A percentile compares a stretch with the other conserved stretches of the same genome.
phyloP scores from a whole-genome alignment of 2,888 invertebrate species.

The Scaptomyza flava region DNA sequence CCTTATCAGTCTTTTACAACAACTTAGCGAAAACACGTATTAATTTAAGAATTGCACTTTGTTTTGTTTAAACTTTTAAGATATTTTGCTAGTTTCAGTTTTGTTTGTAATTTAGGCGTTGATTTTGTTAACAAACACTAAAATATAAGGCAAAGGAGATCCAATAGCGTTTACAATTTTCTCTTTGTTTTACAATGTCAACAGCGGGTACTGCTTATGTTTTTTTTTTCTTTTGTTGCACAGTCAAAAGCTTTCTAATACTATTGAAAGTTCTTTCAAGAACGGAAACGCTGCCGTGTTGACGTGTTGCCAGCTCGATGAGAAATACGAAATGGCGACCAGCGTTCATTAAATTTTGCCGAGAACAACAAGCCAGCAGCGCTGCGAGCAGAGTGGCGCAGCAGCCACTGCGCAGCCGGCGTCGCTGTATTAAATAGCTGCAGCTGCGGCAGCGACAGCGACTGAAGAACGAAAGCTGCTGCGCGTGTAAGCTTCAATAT shows the following conservation, averaged over 20 bases:
- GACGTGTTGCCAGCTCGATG: constrained; percentile 80
- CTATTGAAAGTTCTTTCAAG: constrained; percentile 55
- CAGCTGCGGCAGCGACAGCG: constrained; percentile 26
- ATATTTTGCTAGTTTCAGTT: constrained; percentile 27
- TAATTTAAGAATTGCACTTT: constrained; percentile 71
- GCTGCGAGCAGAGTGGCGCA: constrained; percentile 17
- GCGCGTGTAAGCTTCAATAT: constrained; percentile 24
- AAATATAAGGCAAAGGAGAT: constrained; percentile 70
- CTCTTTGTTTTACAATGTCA: constrained; percentile 2
- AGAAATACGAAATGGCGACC: constrained; percentile 75
- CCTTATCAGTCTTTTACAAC: constrained; percentile 60
- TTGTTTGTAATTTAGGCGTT: constrained; percentile 7
- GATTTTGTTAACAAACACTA: constrained; percentile 32
- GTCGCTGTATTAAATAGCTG: constrained; percentile 23
- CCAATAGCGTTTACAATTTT: constrained; percentile 22
- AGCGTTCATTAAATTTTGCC: constrained; percentile 58
- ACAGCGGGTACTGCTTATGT: constrained; percentile 34
- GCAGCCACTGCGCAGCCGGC: constrained; percentile 35
- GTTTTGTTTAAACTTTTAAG: constrained; percentile 22
- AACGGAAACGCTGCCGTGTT: constrained; percentile 53
- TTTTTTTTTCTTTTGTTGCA: constrained; percentile 28
- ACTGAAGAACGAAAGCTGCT: constrained; percentile 53
- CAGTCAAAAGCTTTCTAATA: constrained; percentile 66
- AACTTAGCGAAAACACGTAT: constrained; percentile 48
- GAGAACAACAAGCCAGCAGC: constrained; percentile 64